phyloP scores from a whole-genome alignment of 2,888 invertebrate species.

The Drymonia ruficornis region DNA sequence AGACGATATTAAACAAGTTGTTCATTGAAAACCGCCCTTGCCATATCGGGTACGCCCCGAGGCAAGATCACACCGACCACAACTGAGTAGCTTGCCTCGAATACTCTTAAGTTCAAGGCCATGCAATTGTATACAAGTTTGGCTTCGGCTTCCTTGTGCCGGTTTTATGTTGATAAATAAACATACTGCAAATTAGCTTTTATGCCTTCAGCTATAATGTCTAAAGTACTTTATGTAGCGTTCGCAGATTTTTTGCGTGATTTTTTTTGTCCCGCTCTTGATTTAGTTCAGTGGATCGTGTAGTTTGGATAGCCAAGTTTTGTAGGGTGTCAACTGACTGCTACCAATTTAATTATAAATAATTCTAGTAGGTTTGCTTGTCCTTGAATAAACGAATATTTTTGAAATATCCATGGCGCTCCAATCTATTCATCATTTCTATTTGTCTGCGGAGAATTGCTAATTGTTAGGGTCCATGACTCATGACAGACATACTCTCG shows the following conservation, averaged over 20 bases:
- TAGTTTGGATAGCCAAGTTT: slow-evolving; percentile 40
- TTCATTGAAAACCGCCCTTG: slow-evolving; percentile 51
- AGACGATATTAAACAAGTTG: slow-evolving; percentile 27
- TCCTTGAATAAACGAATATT: background rate
- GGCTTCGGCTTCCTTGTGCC: slow-evolving; percentile 68
- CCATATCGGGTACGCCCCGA: slow-evolving; percentile 57
- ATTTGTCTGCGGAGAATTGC: too few species aligned
- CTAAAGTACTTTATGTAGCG: slow-evolving; percentile 20
- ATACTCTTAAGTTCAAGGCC: slow-evolving; percentile 74
- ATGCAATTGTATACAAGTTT: slow-evolving; percentile 63
- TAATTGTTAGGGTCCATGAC: too few species aligned
- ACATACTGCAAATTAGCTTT: slow-evolving; percentile 26
- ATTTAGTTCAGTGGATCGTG: slow-evolving; percentile 47
- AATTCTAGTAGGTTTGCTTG: background rate
- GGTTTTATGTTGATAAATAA: slow-evolving; percentile 25
- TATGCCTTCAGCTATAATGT: slow-evolving; percentile 17
- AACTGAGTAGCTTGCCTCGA: slow-evolving; percentile 58
- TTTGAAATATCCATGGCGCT: background rate
- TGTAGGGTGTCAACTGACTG: slow-evolving; percentile 38
- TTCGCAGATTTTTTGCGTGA: slow-evolving; percentile 37
- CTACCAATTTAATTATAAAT: background rate
- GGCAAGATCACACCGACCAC: slow-evolving; percentile 45
- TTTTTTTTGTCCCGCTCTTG: slow-evolving; percentile 40
- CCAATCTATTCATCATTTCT: background rate
- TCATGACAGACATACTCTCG: too few species aligned